Base-by-base conservation (phyloP, 2,113 vertebrate genomes). In the Elgaria multicarinata region DNA sequence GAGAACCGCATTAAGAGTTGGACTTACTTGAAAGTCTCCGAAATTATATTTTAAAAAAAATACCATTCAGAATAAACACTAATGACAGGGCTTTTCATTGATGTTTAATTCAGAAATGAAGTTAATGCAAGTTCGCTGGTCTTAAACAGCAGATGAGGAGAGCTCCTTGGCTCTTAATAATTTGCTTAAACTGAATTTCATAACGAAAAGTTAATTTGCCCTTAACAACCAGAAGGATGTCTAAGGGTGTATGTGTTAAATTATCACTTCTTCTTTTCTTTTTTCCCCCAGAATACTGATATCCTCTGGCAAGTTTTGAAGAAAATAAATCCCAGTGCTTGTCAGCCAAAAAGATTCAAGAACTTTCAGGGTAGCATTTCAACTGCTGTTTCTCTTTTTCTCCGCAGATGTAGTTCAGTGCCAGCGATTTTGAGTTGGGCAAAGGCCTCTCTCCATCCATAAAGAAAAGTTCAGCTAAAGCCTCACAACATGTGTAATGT, bases 91-190 rank as follows among this genome's bases (percentile, higher is more conserved):
- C 94, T 92, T 95, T 96, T 95, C 96, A 96, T 97, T 97, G 97
- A 97, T 97, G 96, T 97, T 97, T 97, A 97, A 97, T 97, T 97
- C 96, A 97, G 94, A 96, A 90, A 94, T 93, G 95, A 91, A 94
- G 94, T 93, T 93, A 93, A 95, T 83, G 86, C 91, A 16, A 92
- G 92, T 31, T 75, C 81, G 86, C 87, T 62, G 92, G 96, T 87
- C 94, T 94, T 83, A 87, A 95, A 95, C 94, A 46, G 91, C 87
- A 94, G 83, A 91, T 87, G 72, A 90, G 92, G 42, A 10, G 46
- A 80, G 88, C 90, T 94, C 14, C 82, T 94, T 95, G 95, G 94
- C 96, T 93, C 94, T 96, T 97, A 96, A 96, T 97, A 94, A 97
- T 96, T 96, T 96, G 93, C 95, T 97, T 97, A 96, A 97, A 94